Conservation (phyloP, 2,113 vertebrate species). For the Ranitomeya variabilis region DNA sequence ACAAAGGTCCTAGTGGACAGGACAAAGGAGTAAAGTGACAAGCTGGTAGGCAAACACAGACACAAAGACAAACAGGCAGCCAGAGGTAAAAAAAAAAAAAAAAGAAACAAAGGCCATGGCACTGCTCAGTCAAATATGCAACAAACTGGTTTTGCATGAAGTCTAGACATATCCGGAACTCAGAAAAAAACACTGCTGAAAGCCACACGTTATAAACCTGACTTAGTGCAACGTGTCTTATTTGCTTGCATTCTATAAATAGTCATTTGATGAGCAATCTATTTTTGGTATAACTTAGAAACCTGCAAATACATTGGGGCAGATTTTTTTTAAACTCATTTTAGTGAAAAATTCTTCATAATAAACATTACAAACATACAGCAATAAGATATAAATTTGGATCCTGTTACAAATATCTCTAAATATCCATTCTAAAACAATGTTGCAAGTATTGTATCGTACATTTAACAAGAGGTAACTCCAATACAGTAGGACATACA, state of each 20-base stretch:
- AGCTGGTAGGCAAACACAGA: slow-evolving; percentile 44
- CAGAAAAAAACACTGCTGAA: background rate
- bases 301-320: background rate
- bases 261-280: background rate
- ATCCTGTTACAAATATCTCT: too few species aligned
- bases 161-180: slow-evolving; percentile 40
- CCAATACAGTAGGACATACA: too few species aligned
- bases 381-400: too few species aligned
- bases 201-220: background rate
- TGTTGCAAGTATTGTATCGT: too few species aligned
- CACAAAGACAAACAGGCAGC: slow-evolving; percentile 29
- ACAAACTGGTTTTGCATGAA: slow-evolving; percentile 45
- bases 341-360: too few species aligned
- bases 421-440: too few species aligned
- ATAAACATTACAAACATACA: too few species aligned
- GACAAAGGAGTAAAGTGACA: slow-evolving; percentile 19
- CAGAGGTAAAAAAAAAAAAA: slow-evolving; percentile 17
- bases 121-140: background rate
- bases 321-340: too few species aligned
- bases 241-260: background rate
- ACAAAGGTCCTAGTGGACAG: slow-evolving; percentile 42
- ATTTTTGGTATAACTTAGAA: background rate
- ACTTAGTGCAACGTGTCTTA: background rate
- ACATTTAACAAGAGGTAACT: too few species aligned
- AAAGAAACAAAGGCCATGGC: slow-evolving; percentile 24